Conservation (phyloP, 2,888 invertebrate genomes). For the Pocota personata region DNA sequence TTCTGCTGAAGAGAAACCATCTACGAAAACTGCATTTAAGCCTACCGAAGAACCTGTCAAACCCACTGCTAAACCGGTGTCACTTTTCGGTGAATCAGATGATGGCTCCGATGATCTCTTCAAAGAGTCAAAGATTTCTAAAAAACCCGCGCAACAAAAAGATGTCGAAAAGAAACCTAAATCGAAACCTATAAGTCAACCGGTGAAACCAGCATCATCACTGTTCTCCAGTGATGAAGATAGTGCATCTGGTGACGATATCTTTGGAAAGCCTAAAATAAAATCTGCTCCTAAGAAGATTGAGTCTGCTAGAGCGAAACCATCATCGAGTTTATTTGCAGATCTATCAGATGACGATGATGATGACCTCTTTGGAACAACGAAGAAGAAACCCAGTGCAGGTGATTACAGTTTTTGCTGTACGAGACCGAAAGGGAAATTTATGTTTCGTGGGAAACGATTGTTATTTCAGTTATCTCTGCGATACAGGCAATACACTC, state of each 20-base stretch:
- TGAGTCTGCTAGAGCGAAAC: slow-evolving; percentile 20
- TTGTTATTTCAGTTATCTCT: no score
- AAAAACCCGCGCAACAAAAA: slow-evolving; percentile 28
- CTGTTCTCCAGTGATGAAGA: slow-evolving; percentile 66
- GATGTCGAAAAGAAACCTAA: slow-evolving; percentile 2
- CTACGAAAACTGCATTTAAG: background rate
- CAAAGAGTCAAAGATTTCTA: slow-evolving; percentile 1
- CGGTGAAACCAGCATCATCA: slow-evolving; percentile 33
- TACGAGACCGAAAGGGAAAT: no score
- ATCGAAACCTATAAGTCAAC: slow-evolving; percentile 3
- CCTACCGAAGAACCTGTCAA: background rate
- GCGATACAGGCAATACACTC: no score
- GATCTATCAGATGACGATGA: slow-evolving; percentile 75
- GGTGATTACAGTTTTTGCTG: slow-evolving; percentile 20
- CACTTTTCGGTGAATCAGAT: slow-evolving; percentile 57
- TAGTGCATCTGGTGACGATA: slow-evolving; percentile 49
- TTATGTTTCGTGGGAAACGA: no score
- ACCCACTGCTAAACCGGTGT: background rate
- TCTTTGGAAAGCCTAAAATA: slow-evolving; percentile 58
- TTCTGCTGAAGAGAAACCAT: background rate
- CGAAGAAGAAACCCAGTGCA: slow-evolving; percentile 43
- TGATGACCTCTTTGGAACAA: slow-evolving; percentile 74
- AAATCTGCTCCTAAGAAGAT: slow-evolving; percentile 18
- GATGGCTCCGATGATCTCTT: slow-evolving; percentile 64
- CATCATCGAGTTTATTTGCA: slow-evolving; percentile 60